Percentiles rank a stretch among this genome's conserved stretches.
These are phyloP conservation scores for Pocillopora meandrina DNA, from an alignment of 92 coral and sea anemone genomes.

Conservation along the genomic window DNA sequence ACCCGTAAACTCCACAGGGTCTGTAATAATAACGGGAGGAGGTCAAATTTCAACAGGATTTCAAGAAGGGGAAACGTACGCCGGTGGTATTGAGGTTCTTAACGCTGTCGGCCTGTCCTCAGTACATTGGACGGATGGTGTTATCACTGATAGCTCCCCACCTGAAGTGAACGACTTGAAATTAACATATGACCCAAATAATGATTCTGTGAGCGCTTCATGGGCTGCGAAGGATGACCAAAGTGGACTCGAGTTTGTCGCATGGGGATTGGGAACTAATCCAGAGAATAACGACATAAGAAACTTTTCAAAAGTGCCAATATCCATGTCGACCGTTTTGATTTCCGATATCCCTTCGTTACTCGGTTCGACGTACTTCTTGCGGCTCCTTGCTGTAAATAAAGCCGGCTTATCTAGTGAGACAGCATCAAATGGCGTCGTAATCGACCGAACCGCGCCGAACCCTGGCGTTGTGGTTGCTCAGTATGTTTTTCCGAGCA, in stretches of 20 bases:
- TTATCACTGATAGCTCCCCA: constrained; percentile 79
- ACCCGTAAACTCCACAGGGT: constrained; percentile 48
- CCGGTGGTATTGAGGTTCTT: constrained; percentile 68
- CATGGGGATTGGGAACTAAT: constrained; percentile 81
- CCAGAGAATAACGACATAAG: constrained; percentile 61
- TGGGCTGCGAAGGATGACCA: constrained; percentile 73
- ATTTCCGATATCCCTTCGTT: constrained; percentile 52
- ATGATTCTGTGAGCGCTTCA: constrained; percentile 44
- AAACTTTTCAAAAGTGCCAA: constrained; percentile 46
- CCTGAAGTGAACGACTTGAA: constrained; percentile 68
- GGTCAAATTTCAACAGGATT: constrained; percentile 46
- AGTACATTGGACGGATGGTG: constrained; percentile 86
- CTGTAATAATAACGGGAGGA: constrained; percentile 69
- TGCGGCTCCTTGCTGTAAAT: constrained; percentile 65
- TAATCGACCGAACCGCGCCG: constrained; percentile 86
- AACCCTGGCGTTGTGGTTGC: constrained; percentile 68
- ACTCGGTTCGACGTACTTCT: constrained; percentile 78
- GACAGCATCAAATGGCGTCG: constrained; percentile 76
- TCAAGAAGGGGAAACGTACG: constrained; percentile 67
- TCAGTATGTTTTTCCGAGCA: constrained; percentile 67
- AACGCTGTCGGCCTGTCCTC: constrained; percentile 66
- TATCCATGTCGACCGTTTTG: constrained; percentile 3
- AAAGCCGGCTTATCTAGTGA: constrained; percentile 63
- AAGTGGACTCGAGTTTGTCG: constrained; percentile 66
- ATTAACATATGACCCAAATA: constrained; percentile 59